Conservation (phyloP, 2,113 vertebrate species). For the Burhinus oedicnemus region DNA sequence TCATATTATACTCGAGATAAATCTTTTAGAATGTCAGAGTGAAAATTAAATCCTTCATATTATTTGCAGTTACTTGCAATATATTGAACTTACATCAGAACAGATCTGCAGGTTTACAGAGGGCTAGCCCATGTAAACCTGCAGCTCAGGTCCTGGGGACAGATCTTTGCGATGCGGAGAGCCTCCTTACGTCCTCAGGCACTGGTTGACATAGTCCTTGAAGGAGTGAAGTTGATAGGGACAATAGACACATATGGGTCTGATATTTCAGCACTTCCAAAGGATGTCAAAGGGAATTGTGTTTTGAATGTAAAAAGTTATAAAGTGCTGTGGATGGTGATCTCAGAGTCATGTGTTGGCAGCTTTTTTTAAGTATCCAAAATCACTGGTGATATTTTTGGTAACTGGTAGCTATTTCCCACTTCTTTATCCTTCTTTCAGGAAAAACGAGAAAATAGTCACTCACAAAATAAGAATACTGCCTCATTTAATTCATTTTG, state of each 20-base stretch:
- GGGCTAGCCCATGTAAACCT: neutral
- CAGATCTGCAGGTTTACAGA: neutral
- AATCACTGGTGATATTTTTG: neutral
- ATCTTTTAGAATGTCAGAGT: neutral
- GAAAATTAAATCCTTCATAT: neutral
- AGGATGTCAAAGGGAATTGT: neutral
- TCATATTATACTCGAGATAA: neutral
- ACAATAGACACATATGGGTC: accelerated
- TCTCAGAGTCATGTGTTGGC: neutral
- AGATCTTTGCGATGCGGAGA: neutral
- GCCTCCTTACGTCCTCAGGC: neutral
- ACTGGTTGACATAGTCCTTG: neutral
- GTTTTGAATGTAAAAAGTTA: neutral
- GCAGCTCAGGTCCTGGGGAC: neutral
- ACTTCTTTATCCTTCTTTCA: neutral
- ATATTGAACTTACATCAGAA: neutral
- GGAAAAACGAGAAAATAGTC: neutral
- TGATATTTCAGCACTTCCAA: neutral
- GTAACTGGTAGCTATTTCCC: neutral
- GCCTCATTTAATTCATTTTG: neutral
- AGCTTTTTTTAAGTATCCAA: neutral
- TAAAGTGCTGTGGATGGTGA: neutral
- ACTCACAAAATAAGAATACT: neutral
- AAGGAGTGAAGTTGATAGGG: neutral
- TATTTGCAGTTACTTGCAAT: neutral